Evolutionary conservation across 2,888 invertebrate species (phyloP), one percentile per base, ranked within the genome.

Genomic region (Aquatica leii): DNA sequence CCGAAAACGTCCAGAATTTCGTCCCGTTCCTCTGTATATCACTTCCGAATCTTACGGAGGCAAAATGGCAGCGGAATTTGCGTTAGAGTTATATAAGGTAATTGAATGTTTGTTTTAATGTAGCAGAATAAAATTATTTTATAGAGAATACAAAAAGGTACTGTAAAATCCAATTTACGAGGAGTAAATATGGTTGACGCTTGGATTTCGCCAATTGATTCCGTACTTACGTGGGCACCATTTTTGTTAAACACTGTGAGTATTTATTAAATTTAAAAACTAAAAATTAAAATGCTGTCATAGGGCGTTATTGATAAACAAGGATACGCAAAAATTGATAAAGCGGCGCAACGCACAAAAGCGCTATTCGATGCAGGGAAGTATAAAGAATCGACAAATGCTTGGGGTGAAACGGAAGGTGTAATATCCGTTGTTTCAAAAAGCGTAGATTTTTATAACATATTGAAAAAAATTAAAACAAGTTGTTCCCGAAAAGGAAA

Each of bases 181-280:
- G 95, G 95, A 0, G 87, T 96, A 17, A 91, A 88, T 0, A 85
- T 96, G 79, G 95, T 95, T 1, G 95, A 95, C 80, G 89, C 95
- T 0, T 96, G 95, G 95, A 92, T 95, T 66, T 91, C 92, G 1
- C 94, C 95, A 0, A 86, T 94, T 53, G 94, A 95, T 76, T 90
- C 91, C 0, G 92, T 93, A 0, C 81, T 91, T 31, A 89, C 91
- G 0, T 96, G 95, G 95, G 94, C 90, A 0, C 91, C 91, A 0
- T 88, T 90, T 72, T 84, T 96, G 6, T 84, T 91, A 20, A 86
- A 89, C 12, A 88, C 90, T 74, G 90, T 90, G 81, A 83, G 71
- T 59, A 66, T n/a, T 11, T n/a, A 35, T 4, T n/a, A 18, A 35
- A 18, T 3, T 35, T 2, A 34, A 14, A 8, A 24, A 12, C 6